Percentiles rank a stretch among this genome's conserved stretches.
These are phyloP conservation scores for Cryptomyrus ogoouensis DNA, from an alignment of 2,113 vertebrate species.

Conservation along the genomic window DNA sequence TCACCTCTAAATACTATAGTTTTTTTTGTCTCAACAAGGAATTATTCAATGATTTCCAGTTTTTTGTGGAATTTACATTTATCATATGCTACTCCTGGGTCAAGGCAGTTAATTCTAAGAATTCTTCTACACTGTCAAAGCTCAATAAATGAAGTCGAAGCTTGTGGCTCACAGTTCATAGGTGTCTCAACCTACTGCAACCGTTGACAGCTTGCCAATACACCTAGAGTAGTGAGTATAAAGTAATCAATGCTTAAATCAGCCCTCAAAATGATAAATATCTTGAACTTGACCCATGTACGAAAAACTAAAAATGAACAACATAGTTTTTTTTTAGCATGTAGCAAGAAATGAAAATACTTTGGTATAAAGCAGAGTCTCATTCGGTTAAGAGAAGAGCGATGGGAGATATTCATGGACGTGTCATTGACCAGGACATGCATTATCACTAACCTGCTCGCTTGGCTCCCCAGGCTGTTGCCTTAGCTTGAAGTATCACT, in stretches of 20 bases:
- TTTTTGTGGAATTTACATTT: not conserved
- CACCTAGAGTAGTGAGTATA: not conserved
- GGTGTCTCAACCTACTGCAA: not conserved
- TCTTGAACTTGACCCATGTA: not conserved
- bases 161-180: not conserved
- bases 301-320: not conserved
- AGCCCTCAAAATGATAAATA: not conserved
- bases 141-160: not conserved
- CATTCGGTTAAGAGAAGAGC: not conserved
- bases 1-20: not conserved
- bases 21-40: not conserved
- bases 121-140: not conserved
- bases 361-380: not conserved
- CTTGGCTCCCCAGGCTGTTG: not conserved
- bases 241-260: conserved; percentile 6
- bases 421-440: not conserved
- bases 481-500: conserved; percentile 16
- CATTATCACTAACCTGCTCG: not conserved
- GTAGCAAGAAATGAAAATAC: not conserved
- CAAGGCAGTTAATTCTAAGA: not conserved
- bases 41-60: not conserved
- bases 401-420: not conserved
- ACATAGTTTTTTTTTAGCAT: not conserved
- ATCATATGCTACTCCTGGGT: not conserved
- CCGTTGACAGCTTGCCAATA: not conserved